A percentile compares a stretch with the other conserved stretches of the same genome.
phyloP scores from a whole-genome alignment of 64 coral and sea anemone genomes.

The Montipora efflorescens region DNA sequence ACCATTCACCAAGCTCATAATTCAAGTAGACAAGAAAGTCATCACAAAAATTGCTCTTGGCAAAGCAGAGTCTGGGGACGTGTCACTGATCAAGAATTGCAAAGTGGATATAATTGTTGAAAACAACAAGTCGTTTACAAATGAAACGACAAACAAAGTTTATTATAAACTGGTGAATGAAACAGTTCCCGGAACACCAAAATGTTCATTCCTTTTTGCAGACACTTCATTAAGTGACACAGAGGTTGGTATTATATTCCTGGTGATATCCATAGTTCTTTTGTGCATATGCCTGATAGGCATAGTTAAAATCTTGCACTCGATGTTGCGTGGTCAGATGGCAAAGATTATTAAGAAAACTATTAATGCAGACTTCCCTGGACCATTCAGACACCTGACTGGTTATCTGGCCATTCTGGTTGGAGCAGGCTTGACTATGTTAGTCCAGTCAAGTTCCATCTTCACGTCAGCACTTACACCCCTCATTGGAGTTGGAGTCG shows the following conservation, averaged over 20 bases:
- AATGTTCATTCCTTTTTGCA: conserved; percentile 77
- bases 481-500: conserved; percentile 95
- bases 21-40: conserved; percentile 88
- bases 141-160: not conserved
- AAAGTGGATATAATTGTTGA: not conserved
- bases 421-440: conserved; percentile 94
- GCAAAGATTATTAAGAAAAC: conserved; percentile 92
- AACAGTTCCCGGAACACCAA: not conserved
- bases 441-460: conserved; percentile 98
- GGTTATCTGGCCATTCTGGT: conserved; percentile 96
- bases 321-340: conserved; percentile 87
- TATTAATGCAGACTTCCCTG: conserved; percentile 92
- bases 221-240: conserved; percentile 82
- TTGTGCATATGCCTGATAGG: conserved; percentile 86
- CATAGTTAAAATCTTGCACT: conserved; percentile 96
- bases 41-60: conserved; percentile 86
- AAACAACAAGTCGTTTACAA: conserved; percentile 4
- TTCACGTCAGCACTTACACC: conserved; percentile 97
- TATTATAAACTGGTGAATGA: not conserved
- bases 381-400: conserved; percentile 86
- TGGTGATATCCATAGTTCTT: conserved; percentile 75
- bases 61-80: conserved; percentile 9
- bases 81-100: conserved; percentile 71
- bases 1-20: conserved; percentile 92
- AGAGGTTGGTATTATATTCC: conserved; percentile 82